These are phyloP conservation scores for Myzus persicae DNA, from an alignment of 1,140 invertebrate genomes.

Conservation along the genomic window DNA sequence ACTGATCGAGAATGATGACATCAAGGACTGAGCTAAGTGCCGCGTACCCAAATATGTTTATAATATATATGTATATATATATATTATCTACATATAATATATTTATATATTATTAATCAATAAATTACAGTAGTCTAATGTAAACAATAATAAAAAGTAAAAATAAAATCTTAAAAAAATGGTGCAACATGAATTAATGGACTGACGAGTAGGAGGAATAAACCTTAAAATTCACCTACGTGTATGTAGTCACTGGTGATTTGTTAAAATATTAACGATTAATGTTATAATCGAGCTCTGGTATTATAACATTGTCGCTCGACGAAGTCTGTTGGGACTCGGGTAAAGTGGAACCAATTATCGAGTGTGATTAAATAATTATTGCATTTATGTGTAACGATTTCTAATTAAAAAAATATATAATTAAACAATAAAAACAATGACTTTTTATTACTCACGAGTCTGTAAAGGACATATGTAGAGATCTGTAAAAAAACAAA, in stretches of 20 bases:
- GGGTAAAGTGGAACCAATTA: neutral
- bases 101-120: neutral
- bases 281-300: neutral
- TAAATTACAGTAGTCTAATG: neutral
- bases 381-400: neutral
- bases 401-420: neutral
- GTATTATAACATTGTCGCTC: neutral
- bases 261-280: neutral
- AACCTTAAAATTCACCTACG: neutral
- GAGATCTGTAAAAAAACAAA: neutral
- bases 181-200: neutral
- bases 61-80: neutral
- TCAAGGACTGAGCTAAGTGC: constrained; percentile 46
- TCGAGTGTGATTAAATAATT: neutral
- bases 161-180: neutral
- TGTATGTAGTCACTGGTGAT: neutral
- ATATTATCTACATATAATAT: neutral
- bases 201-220: neutral
- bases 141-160: constrained; percentile 1
- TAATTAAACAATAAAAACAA: neutral
- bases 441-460: neutral
- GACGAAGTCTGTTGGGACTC: neutral
- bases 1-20: constrained; percentile 60
- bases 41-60: neutral
- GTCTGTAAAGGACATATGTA: neutral